Percentiles rank a stretch among this genome's conserved stretches.
Conservation (phyloP, 2,888 invertebrate genomes). For the Ennomos quercinarius region DNA sequence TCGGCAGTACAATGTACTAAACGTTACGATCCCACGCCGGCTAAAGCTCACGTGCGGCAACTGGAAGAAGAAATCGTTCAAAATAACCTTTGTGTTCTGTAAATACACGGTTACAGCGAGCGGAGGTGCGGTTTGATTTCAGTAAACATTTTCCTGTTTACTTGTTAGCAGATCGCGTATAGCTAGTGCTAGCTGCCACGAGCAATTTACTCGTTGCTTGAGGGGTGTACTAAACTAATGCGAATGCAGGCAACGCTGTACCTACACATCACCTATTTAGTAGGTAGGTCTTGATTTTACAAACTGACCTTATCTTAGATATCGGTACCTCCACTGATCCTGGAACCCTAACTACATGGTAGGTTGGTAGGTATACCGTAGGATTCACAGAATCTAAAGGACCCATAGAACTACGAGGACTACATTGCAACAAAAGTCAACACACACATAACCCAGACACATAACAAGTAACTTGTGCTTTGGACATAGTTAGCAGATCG, state of each 20-base stretch:
- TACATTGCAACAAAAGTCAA: too few species aligned
- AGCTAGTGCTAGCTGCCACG: background rate
- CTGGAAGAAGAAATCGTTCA: constrained; percentile 40
- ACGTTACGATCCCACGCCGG: constrained; percentile 35
- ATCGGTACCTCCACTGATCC: too few species aligned
- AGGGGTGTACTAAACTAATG: constrained; percentile 7
- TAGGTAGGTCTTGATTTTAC: too few species aligned
- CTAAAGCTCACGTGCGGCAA: constrained; percentile 42
- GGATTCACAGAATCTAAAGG: too few species aligned
- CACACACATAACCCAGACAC: too few species aligned
- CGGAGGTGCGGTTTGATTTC: constrained; percentile 15
- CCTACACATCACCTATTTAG: too few species aligned
- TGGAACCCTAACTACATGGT: too few species aligned
- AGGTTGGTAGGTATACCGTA: too few species aligned
- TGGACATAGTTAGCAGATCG: too few species aligned
- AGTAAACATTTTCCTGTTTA: constrained; percentile 10
- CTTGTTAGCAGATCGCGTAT: constrained; percentile 8
- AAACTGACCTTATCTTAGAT: too few species aligned
- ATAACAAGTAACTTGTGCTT: too few species aligned
- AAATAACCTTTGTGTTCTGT: constrained; percentile 28
- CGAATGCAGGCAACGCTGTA: background rate
- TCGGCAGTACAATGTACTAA: constrained; percentile 17
- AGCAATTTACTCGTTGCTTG: constrained; percentile 7
- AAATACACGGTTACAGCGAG: constrained; percentile 8
- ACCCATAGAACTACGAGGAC: too few species aligned